phyloP scores from a whole-genome alignment of 2,113 vertebrate species.

The Platysternon megacephalum region DNA sequence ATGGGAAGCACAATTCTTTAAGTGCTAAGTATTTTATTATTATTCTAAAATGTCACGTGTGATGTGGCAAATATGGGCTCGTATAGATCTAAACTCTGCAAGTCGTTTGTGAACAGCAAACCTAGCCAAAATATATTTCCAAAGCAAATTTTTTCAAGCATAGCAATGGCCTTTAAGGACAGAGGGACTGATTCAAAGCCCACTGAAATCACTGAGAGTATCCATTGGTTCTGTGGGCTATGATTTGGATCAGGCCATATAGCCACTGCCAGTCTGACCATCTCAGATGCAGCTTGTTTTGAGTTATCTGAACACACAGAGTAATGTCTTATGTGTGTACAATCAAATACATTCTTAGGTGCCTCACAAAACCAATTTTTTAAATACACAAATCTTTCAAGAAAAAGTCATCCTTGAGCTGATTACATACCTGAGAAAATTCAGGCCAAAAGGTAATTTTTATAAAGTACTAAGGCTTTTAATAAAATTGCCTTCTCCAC shows the following conservation, averaged over 20 bases:
- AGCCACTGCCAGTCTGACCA: background rate
- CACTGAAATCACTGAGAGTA: background rate
- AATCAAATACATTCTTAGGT: background rate
- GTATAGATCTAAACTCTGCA: background rate
- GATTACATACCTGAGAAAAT: background rate
- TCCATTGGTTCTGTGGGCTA: background rate
- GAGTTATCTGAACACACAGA: background rate
- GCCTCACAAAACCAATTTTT: background rate
- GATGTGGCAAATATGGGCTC: background rate
- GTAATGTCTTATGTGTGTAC: background rate
- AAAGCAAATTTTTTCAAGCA: background rate
- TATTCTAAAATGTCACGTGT: background rate
- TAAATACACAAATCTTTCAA: background rate
- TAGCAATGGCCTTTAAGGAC: background rate
- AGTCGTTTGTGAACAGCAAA: background rate
- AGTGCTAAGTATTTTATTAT: background rate
- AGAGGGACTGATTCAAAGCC: background rate
- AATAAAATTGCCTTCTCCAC: background rate
- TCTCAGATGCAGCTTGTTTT: background rate
- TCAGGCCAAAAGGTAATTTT: background rate
- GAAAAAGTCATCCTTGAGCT: background rate
- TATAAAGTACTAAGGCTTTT: background rate
- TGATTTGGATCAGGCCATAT: background rate
- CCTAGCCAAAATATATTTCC: background rate
- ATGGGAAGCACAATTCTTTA: background rate